Conservation (phyloP, 2,888 invertebrate genomes). For the Trissonchulus sp. region DNA sequence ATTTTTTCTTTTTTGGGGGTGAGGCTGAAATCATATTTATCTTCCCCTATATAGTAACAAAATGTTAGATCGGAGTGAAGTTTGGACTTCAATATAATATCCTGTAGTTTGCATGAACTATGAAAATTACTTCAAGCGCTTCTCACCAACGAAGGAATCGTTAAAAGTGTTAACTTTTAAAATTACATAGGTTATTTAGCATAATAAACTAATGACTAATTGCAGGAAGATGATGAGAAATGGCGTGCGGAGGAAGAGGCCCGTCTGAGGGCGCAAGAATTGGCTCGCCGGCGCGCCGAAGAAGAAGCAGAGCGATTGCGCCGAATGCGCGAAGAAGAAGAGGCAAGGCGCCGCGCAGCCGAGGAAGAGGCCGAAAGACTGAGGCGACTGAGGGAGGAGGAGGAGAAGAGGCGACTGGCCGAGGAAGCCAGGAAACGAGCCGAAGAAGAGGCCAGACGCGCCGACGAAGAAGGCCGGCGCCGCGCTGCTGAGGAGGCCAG, state of each 20-base stretch:
- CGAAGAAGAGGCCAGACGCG: conserved; percentile 19
- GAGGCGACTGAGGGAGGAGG: conserved; percentile 35
- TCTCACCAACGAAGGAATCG: too few relatives aligned
- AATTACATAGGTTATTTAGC: neutral
- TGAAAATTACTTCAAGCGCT: too few relatives aligned
- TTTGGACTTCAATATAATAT: too few relatives aligned
- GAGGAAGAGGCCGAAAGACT: conserved; percentile 43
- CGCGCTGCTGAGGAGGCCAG: conserved; percentile 48
- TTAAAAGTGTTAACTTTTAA: neutral
- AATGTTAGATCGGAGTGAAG: too few relatives aligned
- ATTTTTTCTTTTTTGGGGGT: too few relatives aligned
- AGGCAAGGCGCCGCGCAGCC: conserved; percentile 27
- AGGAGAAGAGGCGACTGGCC: neutral
- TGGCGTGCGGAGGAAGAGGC: conserved; percentile 49
- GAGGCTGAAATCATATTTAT: too few relatives aligned
- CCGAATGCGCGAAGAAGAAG: conserved; percentile 27
- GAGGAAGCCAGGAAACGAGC: conserved; percentile 24
- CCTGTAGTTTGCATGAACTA: too few relatives aligned
- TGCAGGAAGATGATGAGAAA: conserved; percentile 50
- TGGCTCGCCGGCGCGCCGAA: conserved; percentile 41
- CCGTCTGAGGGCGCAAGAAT: conserved; percentile 48
- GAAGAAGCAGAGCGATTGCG: conserved; percentile 25
- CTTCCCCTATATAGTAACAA: too few relatives aligned
- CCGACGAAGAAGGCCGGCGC: conserved; percentile 28
- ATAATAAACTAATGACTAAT: neutral